Evolutionary conservation across 2,113 vertebrate species (phyloP).

Genomic region (Brachypodius melanocephalos): DNA sequence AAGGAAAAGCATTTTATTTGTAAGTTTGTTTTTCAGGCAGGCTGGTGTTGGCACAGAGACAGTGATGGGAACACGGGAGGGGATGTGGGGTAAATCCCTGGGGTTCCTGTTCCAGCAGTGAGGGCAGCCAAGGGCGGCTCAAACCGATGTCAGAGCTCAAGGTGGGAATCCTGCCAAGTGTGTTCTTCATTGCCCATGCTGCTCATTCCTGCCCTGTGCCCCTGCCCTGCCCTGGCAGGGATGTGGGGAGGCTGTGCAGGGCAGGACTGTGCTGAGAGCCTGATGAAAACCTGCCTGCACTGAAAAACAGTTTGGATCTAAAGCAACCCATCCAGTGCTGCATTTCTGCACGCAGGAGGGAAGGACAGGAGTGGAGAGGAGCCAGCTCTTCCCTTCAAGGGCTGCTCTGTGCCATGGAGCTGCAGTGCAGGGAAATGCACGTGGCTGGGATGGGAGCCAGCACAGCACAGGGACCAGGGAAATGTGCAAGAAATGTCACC

Average conservation of each 20-base stretch:
- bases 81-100: neutral
- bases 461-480: neutral
- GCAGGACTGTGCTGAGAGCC: neutral
- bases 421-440: neutral
- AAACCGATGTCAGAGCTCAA: neutral
- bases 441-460: neutral
- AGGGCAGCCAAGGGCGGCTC: neutral
- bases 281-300: neutral
- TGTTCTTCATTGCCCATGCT: accelerated
- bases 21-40: neutral
- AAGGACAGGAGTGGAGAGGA: neutral
- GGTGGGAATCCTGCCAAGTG: neutral
- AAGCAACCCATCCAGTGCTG: neutral
- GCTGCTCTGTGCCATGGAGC: neutral
- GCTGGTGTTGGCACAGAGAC: neutral
- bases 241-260: neutral
- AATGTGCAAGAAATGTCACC: neutral
- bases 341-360: neutral
- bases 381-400: neutral
- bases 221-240: neutral
- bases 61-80: accelerated
- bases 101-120: neutral
- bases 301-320: neutral
- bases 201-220: neutral
- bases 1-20: neutral